Evolutionary conservation across 2,797 vertebrate species (phyloP), one percentile per base, ranked within the genome.

Genomic region (Setipinna tenuifilis): DNA sequence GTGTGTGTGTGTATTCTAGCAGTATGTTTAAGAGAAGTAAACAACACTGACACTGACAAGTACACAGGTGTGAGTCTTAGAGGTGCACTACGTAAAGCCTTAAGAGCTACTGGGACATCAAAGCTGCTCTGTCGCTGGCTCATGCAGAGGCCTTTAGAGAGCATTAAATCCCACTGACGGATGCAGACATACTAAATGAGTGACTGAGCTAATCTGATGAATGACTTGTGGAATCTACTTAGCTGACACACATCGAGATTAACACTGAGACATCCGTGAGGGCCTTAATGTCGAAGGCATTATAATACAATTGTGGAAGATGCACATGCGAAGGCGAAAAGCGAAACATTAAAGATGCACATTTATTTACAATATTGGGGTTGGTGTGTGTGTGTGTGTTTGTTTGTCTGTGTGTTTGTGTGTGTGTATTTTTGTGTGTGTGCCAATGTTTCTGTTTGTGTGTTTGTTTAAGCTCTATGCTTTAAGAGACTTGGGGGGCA

Each of bases 401-500:
- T 71, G 65, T 35, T 6, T 71, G 28, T 71, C 14, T 35, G 65
- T 71, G 65, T 44, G 35, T 44, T 17, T 78, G 31, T 44, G 31
- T 78, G 71, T 44, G 16, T 41, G 31, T 75, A 14, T 41, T 14
- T 41, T 17, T 75, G 12, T 75, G 28, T 75, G 28, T 75, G 68
- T 19, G 31, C 1, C 5, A 44, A 7, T 78, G 31, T 78, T 44
- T 71, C 16, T 21, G 31, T 78, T 21, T 78, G 71, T 78, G 71
- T 78, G 71, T 44, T 44, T 78, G 31, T 28, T 41, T 35, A 19
- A 17, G 68, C 68, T 23, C 35, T 75, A 5, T 41, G 71, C 71
- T 78, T 78, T 17, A 41, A 21, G 71, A 17, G 71, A 78, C 71
- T 44, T 78, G 71, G 71, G 71, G 71, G 44, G 71, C 17, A 44